phyloP scores from a whole-genome alignment of 53 echinoderm and acorn worm genomes.

The Echinometra lucunter region DNA sequence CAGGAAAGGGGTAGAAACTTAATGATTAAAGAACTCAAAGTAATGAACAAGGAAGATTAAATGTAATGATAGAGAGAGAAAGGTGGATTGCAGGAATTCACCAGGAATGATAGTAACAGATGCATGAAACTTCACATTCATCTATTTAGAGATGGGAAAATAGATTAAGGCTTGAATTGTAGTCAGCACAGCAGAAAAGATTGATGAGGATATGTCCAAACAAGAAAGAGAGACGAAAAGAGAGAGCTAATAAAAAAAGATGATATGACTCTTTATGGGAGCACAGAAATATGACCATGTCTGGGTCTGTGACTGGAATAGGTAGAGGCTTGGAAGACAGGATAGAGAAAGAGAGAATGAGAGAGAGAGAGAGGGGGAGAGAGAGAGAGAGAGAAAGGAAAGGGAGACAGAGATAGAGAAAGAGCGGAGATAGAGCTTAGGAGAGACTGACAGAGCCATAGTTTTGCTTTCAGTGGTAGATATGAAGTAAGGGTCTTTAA shows the following conservation, averaged over 20 bases:
- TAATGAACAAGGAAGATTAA: no score
- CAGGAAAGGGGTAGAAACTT: not conserved
- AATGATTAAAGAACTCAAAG: no score
- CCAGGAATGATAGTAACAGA: not conserved
- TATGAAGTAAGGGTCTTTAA: not conserved
- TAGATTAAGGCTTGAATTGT: no score
- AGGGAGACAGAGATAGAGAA: not conserved
- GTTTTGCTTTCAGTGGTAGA: not conserved
- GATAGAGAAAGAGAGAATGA: not conserved
- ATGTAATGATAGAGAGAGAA: not conserved
- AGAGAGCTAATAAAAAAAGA: not conserved
- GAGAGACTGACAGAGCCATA: no score
- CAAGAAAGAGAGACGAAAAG: not conserved
- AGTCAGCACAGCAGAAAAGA: not conserved
- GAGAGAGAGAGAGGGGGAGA: not conserved
- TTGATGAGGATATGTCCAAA: not conserved
- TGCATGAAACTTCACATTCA: not conserved
- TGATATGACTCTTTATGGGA: not conserved
- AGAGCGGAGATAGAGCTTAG: not conserved
- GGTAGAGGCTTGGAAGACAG: not conserved
- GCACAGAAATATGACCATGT: not conserved
- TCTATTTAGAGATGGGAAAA: not conserved
- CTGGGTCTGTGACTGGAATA: not conserved
- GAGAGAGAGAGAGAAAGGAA: not conserved
- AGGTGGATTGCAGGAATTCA: not conserved